Evolutionary conservation across 2,888 invertebrate species (phyloP), one percentile per base, ranked within the genome.

Genomic region (Dasypolia templi): DNA sequence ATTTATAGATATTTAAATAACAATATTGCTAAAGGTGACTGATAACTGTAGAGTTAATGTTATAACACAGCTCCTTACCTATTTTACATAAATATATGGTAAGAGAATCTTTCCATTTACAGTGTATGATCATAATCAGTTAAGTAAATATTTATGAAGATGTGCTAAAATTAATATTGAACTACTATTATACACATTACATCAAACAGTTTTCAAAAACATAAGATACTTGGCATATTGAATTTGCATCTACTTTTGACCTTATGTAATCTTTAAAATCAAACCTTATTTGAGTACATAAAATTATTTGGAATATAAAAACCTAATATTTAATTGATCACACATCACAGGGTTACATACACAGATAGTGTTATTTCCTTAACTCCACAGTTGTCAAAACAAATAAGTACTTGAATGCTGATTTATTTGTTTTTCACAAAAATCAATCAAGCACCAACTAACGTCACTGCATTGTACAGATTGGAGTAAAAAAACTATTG

Each of bases 1-100:
- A 86, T 89, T 81, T 87, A 86, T 81, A 86, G 89, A 83, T 90
- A 92, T 93, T 93, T 92, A 90, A 93, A 93, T 92, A 89, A 89
- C 89, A 91, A 90, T 91, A 90, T 88, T 83, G 83, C 53, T 80
- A 81, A 76, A 85, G 79, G 61, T 35, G 35, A 72, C 77, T 75
- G 59, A 76, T 78, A 77, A 65, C 49, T 77, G 55, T 69, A 29
- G 49, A 66, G 67, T 78, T 78, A 51, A 72, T 75, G 29, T 77
- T 76, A 69, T 66, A 76, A 65, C 56, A 69, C 11, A 68, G 32
- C 39, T 72, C 44, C 58, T 72, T 58, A 62, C 42, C 55, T 73
- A 70, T 78, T 70, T 76, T 68, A 66, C 44, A 65, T 75, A 64
- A 75, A 71, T 74, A 58, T 65, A 35, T 68, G 26, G 26, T 51